Evolutionary conservation across 1,140 invertebrate genomes (phyloP).

Genomic region (Cherax quadricarinatus): DNA sequence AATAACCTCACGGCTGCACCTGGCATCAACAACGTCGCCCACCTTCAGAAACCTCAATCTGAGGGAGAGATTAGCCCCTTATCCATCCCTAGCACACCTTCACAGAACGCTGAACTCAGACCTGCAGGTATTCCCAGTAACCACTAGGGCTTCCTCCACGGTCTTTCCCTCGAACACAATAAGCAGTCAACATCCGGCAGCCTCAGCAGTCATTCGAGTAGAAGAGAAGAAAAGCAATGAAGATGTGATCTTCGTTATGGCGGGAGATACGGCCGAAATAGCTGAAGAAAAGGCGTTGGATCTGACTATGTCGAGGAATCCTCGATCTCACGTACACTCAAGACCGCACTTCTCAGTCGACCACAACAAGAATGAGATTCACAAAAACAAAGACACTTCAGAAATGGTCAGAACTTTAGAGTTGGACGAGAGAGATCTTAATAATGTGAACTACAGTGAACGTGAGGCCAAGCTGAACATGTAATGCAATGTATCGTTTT

Average conservation of each 20-base stretch:
- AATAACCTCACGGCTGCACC: neutral
- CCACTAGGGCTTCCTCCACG: neutral
- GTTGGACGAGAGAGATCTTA: neutral
- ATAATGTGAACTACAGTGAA: neutral
- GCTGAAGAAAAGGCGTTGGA: conserved; percentile 62
- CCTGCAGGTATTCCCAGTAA: conserved; percentile 51
- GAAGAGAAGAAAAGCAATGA: neutral
- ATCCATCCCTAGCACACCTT: conserved; percentile 48
- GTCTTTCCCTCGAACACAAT: neutral
- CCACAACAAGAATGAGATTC: conserved; percentile 46
- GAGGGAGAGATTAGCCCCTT: conserved; percentile 48
- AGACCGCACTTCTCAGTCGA: conserved; percentile 8
- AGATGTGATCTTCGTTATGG: conserved; percentile 57
- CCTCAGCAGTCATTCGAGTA: neutral
- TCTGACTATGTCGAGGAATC: conserved; percentile 33
- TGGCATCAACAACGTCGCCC: conserved; percentile 31
- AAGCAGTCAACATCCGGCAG: neutral
- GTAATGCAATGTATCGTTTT: neutral
- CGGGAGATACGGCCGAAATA: conserved; percentile 56
- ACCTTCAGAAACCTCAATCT: conserved; percentile 48
- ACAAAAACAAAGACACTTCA: neutral
- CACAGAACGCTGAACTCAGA: conserved; percentile 45
- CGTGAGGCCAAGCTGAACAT: conserved; percentile 3
- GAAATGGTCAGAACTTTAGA: neutral
- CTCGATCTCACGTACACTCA: neutral